Base-by-base conservation (phyloP, 2,113 vertebrate species). In the Phalacrocorax brasilianus region DNA sequence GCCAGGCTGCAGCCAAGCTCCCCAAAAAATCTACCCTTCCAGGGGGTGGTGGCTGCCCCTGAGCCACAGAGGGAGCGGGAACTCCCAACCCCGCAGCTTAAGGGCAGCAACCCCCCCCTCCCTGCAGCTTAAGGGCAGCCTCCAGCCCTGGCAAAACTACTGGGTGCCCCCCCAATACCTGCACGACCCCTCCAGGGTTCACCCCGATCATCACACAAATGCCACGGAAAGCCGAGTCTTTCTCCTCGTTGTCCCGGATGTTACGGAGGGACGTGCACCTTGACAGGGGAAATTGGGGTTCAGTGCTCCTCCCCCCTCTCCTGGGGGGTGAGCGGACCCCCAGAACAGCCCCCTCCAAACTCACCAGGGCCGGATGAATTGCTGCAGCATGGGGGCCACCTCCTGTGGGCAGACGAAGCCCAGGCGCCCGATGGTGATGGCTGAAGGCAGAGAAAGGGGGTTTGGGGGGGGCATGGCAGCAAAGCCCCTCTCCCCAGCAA, bases 131-230 rank as follows among this genome's bases (percentile, higher is more conserved):
- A 47, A 20, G 45, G 45, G 45, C 45, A 53, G 8, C 52, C 52
- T 27, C 52, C 52, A 53, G 52, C 27, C 35, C 61, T 9, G 6
- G 2, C 8, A 16, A 44, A 49, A 70, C 9, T 10, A 24, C 45
- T 20, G 11, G 15, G 13, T 14, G 13, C 10, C 6, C 18, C 50
- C 42, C 44, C 30, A 32, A 93, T 87, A 99, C 99, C 99, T 99
- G 99, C 85, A 99, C 99, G 6, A 99, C 99, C 5, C 99, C 99
- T 23, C 99, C 99, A 1, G 99, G 99, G 92, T 99, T 99, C 75
- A 99, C 99, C 8, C 99, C 99, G 19, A 99, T 99, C 99, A 99
- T 99, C 97, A 99, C 99, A 81, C 99, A 99, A 97, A 99, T 99
- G 68, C 99, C 99, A 1, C 99, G 98, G 97, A 99, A 99, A 44